phyloP scores from a whole-genome alignment of 2,888 invertebrate species.

The Eupeodes latifasciatus region DNA sequence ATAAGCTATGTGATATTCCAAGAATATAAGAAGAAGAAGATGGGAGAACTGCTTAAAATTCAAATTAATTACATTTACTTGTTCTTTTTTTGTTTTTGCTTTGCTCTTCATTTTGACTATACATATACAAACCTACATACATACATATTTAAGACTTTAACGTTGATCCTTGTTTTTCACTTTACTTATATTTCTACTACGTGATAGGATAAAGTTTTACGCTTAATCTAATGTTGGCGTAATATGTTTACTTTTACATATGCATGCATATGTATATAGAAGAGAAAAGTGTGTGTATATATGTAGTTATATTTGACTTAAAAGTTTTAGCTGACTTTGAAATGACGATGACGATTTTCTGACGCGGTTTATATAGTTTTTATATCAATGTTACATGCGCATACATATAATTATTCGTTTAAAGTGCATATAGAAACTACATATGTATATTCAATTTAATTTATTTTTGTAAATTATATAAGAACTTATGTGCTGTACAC shows the following conservation, averaged over 20 bases:
- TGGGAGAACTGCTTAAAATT: slow-evolving; percentile 61
- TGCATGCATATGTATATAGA: too few relatives aligned
- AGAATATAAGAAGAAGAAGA: too few relatives aligned
- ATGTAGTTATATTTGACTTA: slow-evolving; percentile 48
- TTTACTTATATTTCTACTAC: slow-evolving; percentile 5
- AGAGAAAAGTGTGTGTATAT: background rate
- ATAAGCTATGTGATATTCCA: slow-evolving; percentile 7
- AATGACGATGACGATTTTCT: background rate
- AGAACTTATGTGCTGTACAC: too few relatives aligned
- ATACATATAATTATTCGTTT: background rate
- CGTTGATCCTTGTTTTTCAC: slow-evolving; percentile 39
- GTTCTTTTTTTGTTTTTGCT: slow-evolving; percentile 43
- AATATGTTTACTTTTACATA: slow-evolving; percentile 26
- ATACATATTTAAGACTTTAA: background rate
- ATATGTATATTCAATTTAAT: slow-evolving; percentile 6
- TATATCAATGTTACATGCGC: slow-evolving; percentile 18
- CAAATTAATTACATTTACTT: slow-evolving; percentile 69
- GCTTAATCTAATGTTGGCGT: slow-evolving; percentile 56
- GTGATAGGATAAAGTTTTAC: slow-evolving; percentile 59
- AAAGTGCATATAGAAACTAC: background rate
- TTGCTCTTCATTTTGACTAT: background rate
- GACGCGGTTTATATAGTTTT: slow-evolving; percentile 11
- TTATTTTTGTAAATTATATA: background rate
- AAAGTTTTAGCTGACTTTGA: slow-evolving; percentile 53
- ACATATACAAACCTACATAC: too few relatives aligned